These are phyloP conservation scores for Cygnus atratus DNA, from an alignment of 2,113 vertebrate genomes.

Conservation along the genomic window DNA sequence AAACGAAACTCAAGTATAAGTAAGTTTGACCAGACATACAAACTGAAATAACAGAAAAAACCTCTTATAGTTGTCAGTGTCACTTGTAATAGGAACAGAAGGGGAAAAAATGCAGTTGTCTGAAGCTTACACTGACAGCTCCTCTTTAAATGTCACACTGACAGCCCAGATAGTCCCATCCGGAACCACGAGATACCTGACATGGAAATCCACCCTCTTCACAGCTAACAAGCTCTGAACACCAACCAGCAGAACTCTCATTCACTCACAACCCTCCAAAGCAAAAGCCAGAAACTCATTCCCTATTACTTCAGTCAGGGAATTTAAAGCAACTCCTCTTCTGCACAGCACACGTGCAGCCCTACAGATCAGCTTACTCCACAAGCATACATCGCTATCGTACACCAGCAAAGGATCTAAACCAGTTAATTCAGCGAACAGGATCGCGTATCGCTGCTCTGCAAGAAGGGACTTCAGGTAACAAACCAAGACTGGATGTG, in stretches of 20 bases:
- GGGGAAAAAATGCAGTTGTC: neutral
- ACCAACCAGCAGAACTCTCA: neutral
- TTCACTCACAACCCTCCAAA: neutral
- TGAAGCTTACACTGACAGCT: constrained; percentile 15
- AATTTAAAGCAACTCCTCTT: fast-evolving
- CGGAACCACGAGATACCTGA: neutral
- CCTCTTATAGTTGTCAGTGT: neutral
- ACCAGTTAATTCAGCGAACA: neutral
- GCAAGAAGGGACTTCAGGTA: neutral
- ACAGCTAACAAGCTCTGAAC: neutral
- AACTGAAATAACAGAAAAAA: neutral
- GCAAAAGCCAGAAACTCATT: neutral
- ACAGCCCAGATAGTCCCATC: neutral
- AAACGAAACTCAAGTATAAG: neutral
- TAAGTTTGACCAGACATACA: neutral
- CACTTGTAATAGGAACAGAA: neutral
- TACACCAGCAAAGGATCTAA: neutral
- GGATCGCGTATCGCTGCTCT: neutral
- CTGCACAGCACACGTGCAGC: neutral
- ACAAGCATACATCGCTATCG: neutral
- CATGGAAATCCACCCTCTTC: neutral
- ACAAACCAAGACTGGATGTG: fast-evolving
- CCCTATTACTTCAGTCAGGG: neutral
- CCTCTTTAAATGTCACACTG: neutral
- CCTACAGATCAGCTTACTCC: neutral